A percentile compares a stretch with the other conserved stretches of the same genome.
phyloP scores from a whole-genome alignment of 2,113 vertebrate species.

The Montifringilla adamsi region DNA sequence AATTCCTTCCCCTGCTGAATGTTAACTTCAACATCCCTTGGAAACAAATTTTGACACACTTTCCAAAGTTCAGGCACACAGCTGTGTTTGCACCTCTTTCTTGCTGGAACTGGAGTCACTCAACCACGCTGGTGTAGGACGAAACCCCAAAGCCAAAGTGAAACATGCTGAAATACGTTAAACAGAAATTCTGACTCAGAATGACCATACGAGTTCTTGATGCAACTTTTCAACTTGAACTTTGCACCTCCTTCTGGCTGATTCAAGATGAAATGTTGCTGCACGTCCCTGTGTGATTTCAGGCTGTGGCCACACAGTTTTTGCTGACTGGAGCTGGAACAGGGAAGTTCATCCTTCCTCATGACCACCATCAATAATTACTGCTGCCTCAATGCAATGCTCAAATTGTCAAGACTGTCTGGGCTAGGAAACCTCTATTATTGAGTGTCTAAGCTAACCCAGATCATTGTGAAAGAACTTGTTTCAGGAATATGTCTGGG shows the following conservation, averaged over 20 bases:
- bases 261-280: not conserved
- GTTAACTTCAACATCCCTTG: not conserved
- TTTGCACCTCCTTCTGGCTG: not conserved
- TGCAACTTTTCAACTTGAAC: not conserved
- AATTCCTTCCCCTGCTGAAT: not conserved
- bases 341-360: not conserved
- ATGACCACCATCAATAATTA: not conserved
- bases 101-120: not conserved
- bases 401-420: not conserved
- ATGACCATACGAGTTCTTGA: not conserved
- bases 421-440: not conserved
- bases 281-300: not conserved
- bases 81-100: not conserved
- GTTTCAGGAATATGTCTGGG: not conserved
- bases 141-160: not conserved
- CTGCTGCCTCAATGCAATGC: not conserved
- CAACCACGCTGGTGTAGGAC: not conserved
- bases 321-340: conserved; percentile 13
- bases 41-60: not conserved
- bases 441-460: not conserved
- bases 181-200: conserved; percentile 41
- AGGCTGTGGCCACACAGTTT: not conserved
- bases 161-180: not conserved
- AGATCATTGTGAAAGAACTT: conserved; percentile 12
- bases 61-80: not conserved